Conservation (phyloP, 2,113 vertebrate genomes). For the Strix uralensis region DNA sequence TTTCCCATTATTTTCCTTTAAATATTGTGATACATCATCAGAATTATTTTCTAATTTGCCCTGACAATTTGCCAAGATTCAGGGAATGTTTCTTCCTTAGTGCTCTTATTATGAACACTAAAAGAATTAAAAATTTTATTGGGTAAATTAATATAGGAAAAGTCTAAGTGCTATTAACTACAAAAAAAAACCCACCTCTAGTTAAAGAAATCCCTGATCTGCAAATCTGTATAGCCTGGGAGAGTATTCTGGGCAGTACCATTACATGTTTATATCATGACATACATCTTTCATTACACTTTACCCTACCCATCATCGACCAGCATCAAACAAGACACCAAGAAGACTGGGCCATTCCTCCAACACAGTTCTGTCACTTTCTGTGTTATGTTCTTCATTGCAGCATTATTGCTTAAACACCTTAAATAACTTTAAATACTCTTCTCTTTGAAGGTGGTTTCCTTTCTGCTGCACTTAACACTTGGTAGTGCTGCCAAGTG, state of each 20-base stretch:
- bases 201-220: not conserved
- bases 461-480: not conserved
- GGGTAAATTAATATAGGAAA: not conserved
- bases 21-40: not conserved
- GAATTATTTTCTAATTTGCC: constrained; percentile 1
- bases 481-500: not conserved
- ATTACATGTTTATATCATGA: not conserved
- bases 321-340: not conserved
- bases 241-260: not conserved
- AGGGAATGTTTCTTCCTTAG: not conserved
- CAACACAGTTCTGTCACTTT: not conserved
- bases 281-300: not conserved
- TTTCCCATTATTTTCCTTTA: not conserved
- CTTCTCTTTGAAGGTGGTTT: not conserved
- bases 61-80: not conserved
- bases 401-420: not conserved
- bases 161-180: not conserved
- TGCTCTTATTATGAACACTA: not conserved
- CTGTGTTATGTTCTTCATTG: not conserved
- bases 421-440: not conserved
- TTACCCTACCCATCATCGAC: not conserved
- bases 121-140: not conserved
- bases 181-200: not conserved
- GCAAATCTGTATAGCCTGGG: not conserved
- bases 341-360: not conserved